Evolutionary conservation across 2,797 vertebrate genomes (phyloP), one percentile per base, ranked within the genome.

Genomic region (Oryzias dopingdopingensis): DNA sequence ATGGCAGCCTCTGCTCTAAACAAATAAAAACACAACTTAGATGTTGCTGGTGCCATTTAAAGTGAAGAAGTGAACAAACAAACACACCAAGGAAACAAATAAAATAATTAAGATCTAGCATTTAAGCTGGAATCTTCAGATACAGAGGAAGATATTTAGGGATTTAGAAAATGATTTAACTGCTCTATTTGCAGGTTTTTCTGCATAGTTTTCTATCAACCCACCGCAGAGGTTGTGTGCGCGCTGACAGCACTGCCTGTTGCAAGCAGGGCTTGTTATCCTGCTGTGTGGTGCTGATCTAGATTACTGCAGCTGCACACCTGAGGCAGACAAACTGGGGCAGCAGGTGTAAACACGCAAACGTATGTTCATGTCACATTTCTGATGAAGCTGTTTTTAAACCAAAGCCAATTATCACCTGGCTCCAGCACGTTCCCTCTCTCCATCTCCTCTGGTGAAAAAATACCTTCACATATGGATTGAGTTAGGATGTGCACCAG

Each of bases 241-340:
- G 60, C 52, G 37, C 52, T 51, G 60, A 70, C 65, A 18, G 22
- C 44, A 18, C 56, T 0, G 23, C 58, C 64, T 5, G 68, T 43
- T 45, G 46, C 56, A 58, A 5, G 32, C 0, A 14, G n/a, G 43
- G 43, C 62, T 80, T 46, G 69, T 75, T 80, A 75, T 32, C 8
- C 29, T 32, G 71, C 63, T 45, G 45, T 18, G 18, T 18, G 18
- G 18, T 18, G 18, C 18, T 18, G 18, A 0, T 41, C 12, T 48
- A n/a, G 16, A 61, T 20, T 53, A 54, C 14, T 67, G 47, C 49
- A 17, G 68, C 54, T 3, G 52, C 52, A 63, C 62, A 79, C 65
- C 68, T 74, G 69, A 74, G 58, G 74, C 63, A 15, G 20, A 48
- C 10, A 17, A 68, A 51, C 2, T 14, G 20, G 42, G 63, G 47